These are phyloP conservation scores for Actenoides lindsayi DNA, from an alignment of 2,113 vertebrate species.

Conservation along the genomic window DNA sequence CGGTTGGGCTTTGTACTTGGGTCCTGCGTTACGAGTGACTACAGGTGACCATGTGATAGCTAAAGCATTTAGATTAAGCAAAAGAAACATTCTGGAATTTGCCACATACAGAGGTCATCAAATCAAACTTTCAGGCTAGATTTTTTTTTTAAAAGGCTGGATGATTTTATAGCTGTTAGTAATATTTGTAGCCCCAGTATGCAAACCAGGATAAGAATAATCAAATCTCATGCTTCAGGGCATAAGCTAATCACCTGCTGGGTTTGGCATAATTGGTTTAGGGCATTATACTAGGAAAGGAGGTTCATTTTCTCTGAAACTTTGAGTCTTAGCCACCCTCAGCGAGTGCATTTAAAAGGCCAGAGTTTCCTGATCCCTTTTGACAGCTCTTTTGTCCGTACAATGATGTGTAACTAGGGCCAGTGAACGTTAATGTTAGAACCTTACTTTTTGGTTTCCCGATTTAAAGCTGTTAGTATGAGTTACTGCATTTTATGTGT, in stretches of 20 bases:
- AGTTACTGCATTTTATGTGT: not conserved
- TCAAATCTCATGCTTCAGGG: conserved; percentile 64
- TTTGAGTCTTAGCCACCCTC: not conserved
- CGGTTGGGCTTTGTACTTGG: not conserved
- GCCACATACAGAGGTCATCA: not conserved
- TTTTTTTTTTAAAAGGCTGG: not conserved
- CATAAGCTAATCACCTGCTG: conserved; percentile 61
- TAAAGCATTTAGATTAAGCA: not conserved
- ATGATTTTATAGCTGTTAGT: conserved; percentile 22
- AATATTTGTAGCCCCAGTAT: conserved; percentile 28
- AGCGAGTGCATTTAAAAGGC: not conserved
- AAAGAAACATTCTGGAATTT: not conserved
- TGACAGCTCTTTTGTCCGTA: conserved; percentile 25
- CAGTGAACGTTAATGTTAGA: not conserved
- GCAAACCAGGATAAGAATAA: conserved; percentile 56
- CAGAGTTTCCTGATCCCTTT: not conserved
- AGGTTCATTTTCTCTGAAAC: conserved; percentile 20
- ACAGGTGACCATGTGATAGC: not conserved
- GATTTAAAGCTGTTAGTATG: not conserved
- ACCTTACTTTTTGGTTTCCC: not conserved
- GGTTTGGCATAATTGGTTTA: conserved; percentile 47
- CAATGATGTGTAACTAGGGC: not conserved
- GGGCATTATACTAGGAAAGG: conserved; percentile 2
- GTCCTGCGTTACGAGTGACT: not conserved
- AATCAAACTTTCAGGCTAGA: not conserved